Percentiles rank a stretch among this genome's conserved stretches.
Evolutionary conservation across 2,888 invertebrate genomes (phyloP).

Genomic region (Strigamia maritima): DNA sequence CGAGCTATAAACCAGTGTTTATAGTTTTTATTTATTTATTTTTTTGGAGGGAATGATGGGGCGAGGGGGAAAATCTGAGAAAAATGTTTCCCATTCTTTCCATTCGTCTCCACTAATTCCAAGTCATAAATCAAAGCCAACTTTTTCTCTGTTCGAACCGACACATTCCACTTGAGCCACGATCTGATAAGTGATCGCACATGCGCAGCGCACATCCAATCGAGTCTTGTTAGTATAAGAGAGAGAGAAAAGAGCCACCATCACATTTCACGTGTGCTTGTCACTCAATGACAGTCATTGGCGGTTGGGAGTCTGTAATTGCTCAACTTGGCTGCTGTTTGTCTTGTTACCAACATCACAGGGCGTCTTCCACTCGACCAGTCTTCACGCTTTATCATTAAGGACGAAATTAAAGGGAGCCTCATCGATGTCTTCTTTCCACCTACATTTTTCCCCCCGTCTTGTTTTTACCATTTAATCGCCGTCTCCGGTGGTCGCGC

Average conservation of each 20-base stretch:
- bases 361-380: constrained; percentile 1
- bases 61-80: background rate
- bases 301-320: constrained; percentile 23
- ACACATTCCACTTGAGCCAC: constrained; percentile 23
- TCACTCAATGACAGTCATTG: constrained; percentile 23
- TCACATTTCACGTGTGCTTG: constrained; percentile 19
- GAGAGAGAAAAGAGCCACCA: constrained; percentile 16
- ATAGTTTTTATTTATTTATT: background rate
- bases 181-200: constrained; percentile 23
- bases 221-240: constrained; percentile 16
- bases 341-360: constrained; percentile 23
- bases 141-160: constrained; percentile 17
- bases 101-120: constrained; percentile 23
- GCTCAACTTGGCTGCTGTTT: constrained; percentile 23
- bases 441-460: constrained; percentile 10
- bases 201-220: constrained; percentile 15
- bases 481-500: background rate
- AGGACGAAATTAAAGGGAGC: constrained; percentile 8
- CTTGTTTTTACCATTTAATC: constrained; percentile 15
- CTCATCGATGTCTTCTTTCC: constrained; percentile 19
- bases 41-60: background rate
- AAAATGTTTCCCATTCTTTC: constrained; percentile 12
- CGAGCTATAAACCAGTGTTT: too few relatives aligned
- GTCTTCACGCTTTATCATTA: constrained; percentile 20
- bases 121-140: constrained; percentile 16